Evolutionary conservation across 2,888 invertebrate species (phyloP).

Genomic region (Caenorhabditis macrosperma): DNA sequence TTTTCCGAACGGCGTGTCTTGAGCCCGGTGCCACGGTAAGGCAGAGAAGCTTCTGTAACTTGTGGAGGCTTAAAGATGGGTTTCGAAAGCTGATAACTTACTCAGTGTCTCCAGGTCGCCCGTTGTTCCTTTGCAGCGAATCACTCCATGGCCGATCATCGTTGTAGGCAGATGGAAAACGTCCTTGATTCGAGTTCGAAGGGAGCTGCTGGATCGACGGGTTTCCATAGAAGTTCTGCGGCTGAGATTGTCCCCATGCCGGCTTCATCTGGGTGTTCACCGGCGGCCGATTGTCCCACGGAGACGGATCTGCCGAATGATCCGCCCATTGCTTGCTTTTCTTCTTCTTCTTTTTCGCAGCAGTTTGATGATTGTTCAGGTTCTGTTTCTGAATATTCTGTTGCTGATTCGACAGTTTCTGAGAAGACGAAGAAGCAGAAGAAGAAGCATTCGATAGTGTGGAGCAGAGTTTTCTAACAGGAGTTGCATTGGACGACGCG

Average conservation of each 20-base stretch:
- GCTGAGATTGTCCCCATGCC: background rate
- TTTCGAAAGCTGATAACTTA: background rate
- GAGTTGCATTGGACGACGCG: background rate
- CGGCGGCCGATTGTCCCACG: background rate
- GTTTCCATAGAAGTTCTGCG: background rate
- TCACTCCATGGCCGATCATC: conserved; percentile 15
- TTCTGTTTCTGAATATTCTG: background rate
- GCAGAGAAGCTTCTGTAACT: conserved; percentile 7
- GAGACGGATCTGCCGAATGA: background rate
- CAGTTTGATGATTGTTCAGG: background rate
- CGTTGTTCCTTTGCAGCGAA: background rate
- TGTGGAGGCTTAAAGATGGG: background rate
- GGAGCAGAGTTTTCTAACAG: too few relatives aligned
- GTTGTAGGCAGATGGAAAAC: background rate
- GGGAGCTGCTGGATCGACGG: background rate
- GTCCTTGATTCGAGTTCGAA: background rate
- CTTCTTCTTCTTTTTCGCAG: background rate
- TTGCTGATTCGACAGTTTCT: too few relatives aligned
- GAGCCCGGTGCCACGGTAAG: conserved; percentile 38
- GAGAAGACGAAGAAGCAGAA: too few relatives aligned
- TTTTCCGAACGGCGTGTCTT: conserved; percentile 47
- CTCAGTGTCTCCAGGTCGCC: background rate
- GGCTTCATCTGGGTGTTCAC: background rate
- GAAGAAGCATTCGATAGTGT: too few relatives aligned
- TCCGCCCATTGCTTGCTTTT: background rate